Percentiles rank a stretch among this genome's conserved stretches.
Evolutionary conservation across 2,888 invertebrate genomes (phyloP).

Genomic region (Dexiosoma caninum): DNA sequence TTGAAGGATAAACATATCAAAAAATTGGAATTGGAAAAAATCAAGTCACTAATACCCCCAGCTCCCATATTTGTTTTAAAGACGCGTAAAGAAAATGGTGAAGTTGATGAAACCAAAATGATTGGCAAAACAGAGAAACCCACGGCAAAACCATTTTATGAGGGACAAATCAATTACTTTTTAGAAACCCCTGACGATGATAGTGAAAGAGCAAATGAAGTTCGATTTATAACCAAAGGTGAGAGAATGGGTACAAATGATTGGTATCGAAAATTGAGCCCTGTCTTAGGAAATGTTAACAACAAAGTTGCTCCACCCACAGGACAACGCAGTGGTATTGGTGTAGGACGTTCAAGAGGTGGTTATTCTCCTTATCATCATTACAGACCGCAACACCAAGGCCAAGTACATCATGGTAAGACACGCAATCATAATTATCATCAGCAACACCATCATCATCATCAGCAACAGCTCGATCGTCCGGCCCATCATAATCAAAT

Average conservation of each 20-base stretch:
- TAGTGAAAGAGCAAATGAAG: slow-evolving; percentile 54
- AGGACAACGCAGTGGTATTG: slow-evolving; percentile 4
- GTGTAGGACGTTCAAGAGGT: slow-evolving; percentile 18
- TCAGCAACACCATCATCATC: slow-evolving; percentile 48
- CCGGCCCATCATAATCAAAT: slow-evolving; percentile 52
- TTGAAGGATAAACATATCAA: slow-evolving; percentile 38
- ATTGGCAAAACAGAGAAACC: slow-evolving; percentile 47
- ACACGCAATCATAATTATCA: slow-evolving; percentile 44
- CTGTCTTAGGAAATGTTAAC: slow-evolving; percentile 70
- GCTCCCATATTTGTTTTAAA: slow-evolving; percentile 65
- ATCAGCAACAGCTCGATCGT: slow-evolving; percentile 41
- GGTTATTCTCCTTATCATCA: slow-evolving; percentile 48
- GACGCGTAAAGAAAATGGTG: slow-evolving; percentile 4
- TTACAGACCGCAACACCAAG: slow-evolving; percentile 17
- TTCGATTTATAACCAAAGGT: slow-evolving; percentile 57
- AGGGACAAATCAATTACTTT: slow-evolving; percentile 75
- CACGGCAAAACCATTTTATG: slow-evolving; percentile 71
- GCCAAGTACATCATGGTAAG: slow-evolving; percentile 6
- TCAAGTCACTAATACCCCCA: slow-evolving; percentile 59
- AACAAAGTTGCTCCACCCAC: slow-evolving; percentile 51
- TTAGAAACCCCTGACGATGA: slow-evolving; percentile 68
- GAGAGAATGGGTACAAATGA: slow-evolving; percentile 67
- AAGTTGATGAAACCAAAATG: slow-evolving; percentile 22
- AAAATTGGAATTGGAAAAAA: slow-evolving; percentile 60
- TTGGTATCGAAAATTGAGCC: slow-evolving; percentile 72